Conservation (phyloP, 2,797 vertebrate species). For the Aeoliscus strigatus region DNA sequence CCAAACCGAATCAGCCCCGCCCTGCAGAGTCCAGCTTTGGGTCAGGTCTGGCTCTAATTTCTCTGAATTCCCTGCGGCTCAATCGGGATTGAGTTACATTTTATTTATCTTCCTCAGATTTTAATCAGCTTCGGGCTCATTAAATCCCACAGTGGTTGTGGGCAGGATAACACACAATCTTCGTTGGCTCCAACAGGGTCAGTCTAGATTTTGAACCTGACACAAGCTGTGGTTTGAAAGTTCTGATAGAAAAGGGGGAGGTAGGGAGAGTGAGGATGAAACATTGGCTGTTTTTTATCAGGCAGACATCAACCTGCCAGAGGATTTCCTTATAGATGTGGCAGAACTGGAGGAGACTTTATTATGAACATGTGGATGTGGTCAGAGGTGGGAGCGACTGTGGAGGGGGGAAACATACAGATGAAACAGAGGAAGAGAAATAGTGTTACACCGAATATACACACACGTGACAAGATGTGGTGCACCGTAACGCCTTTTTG, state of each 20-base stretch:
- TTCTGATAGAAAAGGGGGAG: conserved; percentile 20
- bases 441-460: conserved; percentile 5
- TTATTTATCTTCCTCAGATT: conserved; percentile 47
- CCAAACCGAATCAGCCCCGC: conserved; percentile 21
- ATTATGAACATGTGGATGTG: conserved; percentile 64
- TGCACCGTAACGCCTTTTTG: too few relatives aligned
- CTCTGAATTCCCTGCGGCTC: conserved; percentile 31
- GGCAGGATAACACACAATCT: conserved; percentile 24
- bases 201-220: conserved; percentile 19
- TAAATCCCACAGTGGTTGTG: conserved; percentile 38
- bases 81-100: conserved; percentile 43
- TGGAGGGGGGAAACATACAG: conserved; percentile 13
- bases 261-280: conserved; percentile 33
- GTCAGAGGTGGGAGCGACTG: conserved; percentile 22
- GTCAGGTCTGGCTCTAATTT: conserved; percentile 46
- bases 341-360: conserved; percentile 48
- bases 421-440: conserved; percentile 30
- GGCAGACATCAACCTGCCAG: conserved; percentile 54
- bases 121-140: conserved; percentile 45
- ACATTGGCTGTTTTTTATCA: conserved; percentile 57
- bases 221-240: conserved; percentile 9
- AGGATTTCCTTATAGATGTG: conserved; percentile 65
- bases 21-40: conserved; percentile 16
- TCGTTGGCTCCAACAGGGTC: conserved; percentile 16
- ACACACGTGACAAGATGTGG: background rate